Evolutionary conservation across 1,140 invertebrate species (phyloP).

Genomic region (Diachasmimorpha longicaudata): DNA sequence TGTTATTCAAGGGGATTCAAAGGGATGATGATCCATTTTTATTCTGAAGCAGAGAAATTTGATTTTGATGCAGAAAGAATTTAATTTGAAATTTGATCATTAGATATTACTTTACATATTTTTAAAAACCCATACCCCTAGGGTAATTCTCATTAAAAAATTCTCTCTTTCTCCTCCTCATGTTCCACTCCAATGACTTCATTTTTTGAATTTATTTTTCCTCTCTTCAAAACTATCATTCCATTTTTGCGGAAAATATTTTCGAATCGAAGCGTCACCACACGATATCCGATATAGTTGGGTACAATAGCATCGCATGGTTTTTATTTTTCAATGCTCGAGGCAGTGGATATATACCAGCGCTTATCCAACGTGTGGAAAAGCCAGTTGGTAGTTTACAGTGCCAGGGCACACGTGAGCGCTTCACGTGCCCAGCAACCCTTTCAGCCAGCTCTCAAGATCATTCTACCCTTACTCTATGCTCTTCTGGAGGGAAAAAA

Average conservation of each 20-base stretch:
- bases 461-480: conserved; percentile 1
- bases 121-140: too few species aligned
- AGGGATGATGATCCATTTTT: too few species aligned
- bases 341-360: not conserved
- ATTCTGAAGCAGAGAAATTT: too few species aligned
- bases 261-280: not conserved
- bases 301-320: not conserved
- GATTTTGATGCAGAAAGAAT: too few species aligned
- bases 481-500: not conserved
- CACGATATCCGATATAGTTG: not conserved
- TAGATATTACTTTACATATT: too few species aligned
- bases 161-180: not conserved
- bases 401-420: conserved; percentile 10
- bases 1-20: too few species aligned
- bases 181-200: not conserved
- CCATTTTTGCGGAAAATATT: not conserved
- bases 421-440: conserved; percentile 12
- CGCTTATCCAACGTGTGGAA: not conserved
- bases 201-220: too few species aligned
- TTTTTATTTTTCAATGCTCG: conserved; percentile 14
- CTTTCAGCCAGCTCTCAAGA: conserved; percentile 5
- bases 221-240: not conserved
- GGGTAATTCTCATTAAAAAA: not conserved
- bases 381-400: conserved; percentile 6
- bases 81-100: not conserved